These are phyloP conservation scores for Australoheros facetus DNA, from an alignment of 2,797 vertebrate species.

Conservation along the genomic window DNA sequence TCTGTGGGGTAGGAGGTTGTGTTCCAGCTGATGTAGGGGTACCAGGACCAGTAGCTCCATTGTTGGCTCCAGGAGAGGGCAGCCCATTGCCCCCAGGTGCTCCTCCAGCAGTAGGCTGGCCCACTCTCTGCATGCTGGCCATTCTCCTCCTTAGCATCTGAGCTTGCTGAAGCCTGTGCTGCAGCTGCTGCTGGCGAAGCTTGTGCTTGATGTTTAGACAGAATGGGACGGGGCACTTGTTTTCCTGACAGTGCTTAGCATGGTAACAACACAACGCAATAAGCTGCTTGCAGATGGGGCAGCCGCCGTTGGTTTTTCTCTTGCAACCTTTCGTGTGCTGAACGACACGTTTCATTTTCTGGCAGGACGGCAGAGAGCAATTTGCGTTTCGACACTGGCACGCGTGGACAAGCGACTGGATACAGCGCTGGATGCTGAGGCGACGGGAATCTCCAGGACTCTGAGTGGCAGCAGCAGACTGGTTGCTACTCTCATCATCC, in stretches of 20 bases:
- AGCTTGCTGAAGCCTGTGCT: conserved; percentile 95
- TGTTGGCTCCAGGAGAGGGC: conserved; percentile 80
- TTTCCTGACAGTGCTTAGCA: conserved; percentile 99
- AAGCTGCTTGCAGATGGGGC: conserved; percentile 98
- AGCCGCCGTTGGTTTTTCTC: conserved; percentile 96
- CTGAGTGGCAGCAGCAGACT: conserved; percentile 90
- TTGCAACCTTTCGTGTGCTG: conserved; percentile 98
- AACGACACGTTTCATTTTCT: conserved; percentile 99
- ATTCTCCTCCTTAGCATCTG: conserved; percentile 96
- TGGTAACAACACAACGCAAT: conserved; percentile 98
- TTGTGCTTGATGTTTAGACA: conserved; percentile 99
- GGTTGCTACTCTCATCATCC: conserved; percentile 95
- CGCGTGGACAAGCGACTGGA: conserved; percentile 96
- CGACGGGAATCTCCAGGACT: conserved; percentile 95
- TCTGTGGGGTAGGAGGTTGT: conserved; percentile 91
- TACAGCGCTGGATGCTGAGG: conserved; percentile 97
- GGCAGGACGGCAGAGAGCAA: conserved; percentile 96
- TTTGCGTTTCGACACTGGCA: conserved; percentile 98
- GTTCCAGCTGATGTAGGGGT: conserved; percentile 89
- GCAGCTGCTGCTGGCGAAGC: conserved; percentile 94
- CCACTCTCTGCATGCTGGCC: conserved; percentile 95
- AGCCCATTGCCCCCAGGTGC: conserved; percentile 81
- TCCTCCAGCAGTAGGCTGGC: conserved; percentile 71
- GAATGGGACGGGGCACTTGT: conserved; percentile 98
- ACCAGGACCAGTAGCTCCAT: conserved; percentile 77